Evolutionary conservation across 1,140 invertebrate genomes (phyloP).

Genomic region (Bombus difficillimus): DNA sequence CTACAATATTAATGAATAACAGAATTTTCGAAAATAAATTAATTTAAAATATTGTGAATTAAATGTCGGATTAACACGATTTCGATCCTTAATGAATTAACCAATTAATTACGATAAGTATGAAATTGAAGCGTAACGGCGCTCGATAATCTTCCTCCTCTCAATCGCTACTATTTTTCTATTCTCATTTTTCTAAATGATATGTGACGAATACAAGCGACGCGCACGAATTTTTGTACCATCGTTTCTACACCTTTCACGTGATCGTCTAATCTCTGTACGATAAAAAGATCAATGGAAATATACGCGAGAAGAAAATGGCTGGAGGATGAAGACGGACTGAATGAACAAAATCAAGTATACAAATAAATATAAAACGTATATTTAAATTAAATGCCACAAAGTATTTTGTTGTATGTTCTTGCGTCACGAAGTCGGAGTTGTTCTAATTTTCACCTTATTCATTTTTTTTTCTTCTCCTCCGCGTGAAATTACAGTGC

Average conservation of each 20-base stretch:
- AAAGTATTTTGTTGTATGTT: slow-evolving; percentile 58
- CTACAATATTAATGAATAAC: no score
- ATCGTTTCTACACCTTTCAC: neutral
- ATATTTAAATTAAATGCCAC: slow-evolving; percentile 75
- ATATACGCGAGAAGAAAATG: neutral
- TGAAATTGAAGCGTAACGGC: neutral
- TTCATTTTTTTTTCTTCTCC: neutral
- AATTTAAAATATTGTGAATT: neutral
- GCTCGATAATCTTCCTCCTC: neutral
- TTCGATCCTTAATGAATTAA: neutral
- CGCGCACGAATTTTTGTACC: slow-evolving; percentile 26
- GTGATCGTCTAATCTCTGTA: neutral
- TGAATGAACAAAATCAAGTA: slow-evolving; percentile 60
- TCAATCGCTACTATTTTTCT: neutral
- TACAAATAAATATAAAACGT: slow-evolving; percentile 75
- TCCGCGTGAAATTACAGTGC: slow-evolving; percentile 55
- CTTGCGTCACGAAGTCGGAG: slow-evolving; percentile 41
- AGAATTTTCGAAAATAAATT: neutral
- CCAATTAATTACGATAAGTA: neutral
- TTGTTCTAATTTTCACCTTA: neutral
- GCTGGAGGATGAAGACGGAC: slow-evolving; percentile 47
- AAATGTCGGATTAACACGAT: neutral
- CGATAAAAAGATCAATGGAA: neutral
- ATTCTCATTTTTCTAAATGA: slow-evolving; percentile 20
- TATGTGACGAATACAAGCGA: slow-evolving; percentile 49